phyloP scores from a whole-genome alignment of 2,888 invertebrate species.

The Iphiclides podalirius region DNA sequence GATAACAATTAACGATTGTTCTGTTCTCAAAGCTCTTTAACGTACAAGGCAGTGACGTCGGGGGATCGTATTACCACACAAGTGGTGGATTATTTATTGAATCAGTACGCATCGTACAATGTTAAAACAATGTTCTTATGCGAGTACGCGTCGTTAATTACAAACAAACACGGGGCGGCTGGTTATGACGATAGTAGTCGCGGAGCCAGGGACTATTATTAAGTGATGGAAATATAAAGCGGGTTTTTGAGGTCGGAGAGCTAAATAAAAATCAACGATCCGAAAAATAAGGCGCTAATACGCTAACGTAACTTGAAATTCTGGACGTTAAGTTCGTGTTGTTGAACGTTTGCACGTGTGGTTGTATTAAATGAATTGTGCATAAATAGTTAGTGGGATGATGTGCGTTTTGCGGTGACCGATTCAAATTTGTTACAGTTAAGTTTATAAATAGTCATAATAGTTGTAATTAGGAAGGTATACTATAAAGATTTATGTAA shows the following conservation, averaged over 20 bases:
- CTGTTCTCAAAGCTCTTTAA: constrained; percentile 35
- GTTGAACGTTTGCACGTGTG: constrained; percentile 23
- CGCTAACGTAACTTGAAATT: constrained; percentile 27
- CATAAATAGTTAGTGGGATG: not conserved
- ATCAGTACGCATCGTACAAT: constrained; percentile 33
- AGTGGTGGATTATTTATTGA: constrained; percentile 62
- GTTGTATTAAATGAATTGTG: constrained; percentile 5
- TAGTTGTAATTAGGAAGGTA: too few relatives aligned
- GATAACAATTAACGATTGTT: constrained; percentile 43
- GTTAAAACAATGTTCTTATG: constrained; percentile 61
- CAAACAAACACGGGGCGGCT: constrained; percentile 61
- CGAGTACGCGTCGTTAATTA: constrained; percentile 70
- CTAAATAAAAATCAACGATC: constrained; percentile 35
- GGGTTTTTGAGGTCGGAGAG: constrained; percentile 6
- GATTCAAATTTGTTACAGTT: too few relatives aligned
- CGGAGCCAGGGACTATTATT: constrained; percentile 31
- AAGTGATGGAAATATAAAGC: constrained; percentile 21
- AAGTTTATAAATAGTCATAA: too few relatives aligned
- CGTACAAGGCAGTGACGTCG: constrained; percentile 39
- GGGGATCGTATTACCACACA: constrained; percentile 55
- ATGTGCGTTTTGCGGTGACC: too few relatives aligned
- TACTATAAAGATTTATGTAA: too few relatives aligned
- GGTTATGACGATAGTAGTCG: constrained; percentile 41
- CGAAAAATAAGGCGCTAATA: constrained; percentile 29
- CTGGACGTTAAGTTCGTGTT: constrained; percentile 29